phyloP scores from a whole-genome alignment of 2,888 invertebrate genomes.

The Philereme vetulata region DNA sequence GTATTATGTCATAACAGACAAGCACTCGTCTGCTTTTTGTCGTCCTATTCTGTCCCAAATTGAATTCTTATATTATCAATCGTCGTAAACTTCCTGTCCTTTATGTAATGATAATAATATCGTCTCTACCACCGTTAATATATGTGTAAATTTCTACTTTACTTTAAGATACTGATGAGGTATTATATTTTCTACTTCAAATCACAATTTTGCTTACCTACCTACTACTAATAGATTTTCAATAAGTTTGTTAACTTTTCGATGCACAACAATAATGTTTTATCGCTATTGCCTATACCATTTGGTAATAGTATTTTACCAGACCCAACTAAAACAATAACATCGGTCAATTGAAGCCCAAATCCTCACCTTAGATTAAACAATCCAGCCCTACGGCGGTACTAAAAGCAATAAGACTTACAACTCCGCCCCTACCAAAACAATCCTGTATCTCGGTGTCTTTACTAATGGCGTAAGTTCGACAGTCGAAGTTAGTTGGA shows the following conservation, averaged over 20 bases:
- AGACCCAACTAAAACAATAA: slow-evolving; percentile 22
- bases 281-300: too few relatives aligned
- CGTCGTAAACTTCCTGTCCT: slow-evolving; percentile 76
- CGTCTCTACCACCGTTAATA: slow-evolving; percentile 11
- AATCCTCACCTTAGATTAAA: slow-evolving; percentile 74
- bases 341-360: slow-evolving; percentile 46
- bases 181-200: too few relatives aligned
- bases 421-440: slow-evolving; percentile 81
- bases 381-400: slow-evolving; percentile 72
- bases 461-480: slow-evolving; percentile 83
- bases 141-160: neutral
- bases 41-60: slow-evolving; percentile 70
- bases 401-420: slow-evolving; percentile 83
- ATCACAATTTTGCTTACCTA: too few relatives aligned
- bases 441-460: slow-evolving; percentile 83
- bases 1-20: slow-evolving; percentile 83
- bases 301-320: slow-evolving; percentile 10
- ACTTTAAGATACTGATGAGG: neutral
- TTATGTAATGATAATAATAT: slow-evolving; percentile 62
- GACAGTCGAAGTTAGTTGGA: slow-evolving; percentile 83
- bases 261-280: too few relatives aligned
- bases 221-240: too few relatives aligned
- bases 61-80: slow-evolving; percentile 77
- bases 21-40: slow-evolving; percentile 73
- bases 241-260: too few relatives aligned